phyloP scores from a whole-genome alignment of 2,797 vertebrate genomes.

The Macrochelys suwanniensis region DNA sequence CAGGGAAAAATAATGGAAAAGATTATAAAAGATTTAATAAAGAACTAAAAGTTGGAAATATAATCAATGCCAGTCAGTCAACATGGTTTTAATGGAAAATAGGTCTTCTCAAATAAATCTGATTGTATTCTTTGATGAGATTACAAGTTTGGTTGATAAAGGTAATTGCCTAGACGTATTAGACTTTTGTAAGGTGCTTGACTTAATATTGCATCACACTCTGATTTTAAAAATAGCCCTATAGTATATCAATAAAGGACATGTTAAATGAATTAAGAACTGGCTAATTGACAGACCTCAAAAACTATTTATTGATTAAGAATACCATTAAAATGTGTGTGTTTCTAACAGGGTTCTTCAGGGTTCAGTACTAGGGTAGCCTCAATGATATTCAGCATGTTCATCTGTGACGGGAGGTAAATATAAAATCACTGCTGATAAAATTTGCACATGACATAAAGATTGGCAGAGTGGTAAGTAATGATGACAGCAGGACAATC shows the following conservation, averaged over 20 bases:
- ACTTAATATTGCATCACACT: not conserved
- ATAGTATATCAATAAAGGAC: not conserved
- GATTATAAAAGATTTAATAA: not conserved
- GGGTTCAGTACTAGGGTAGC: too few species aligned
- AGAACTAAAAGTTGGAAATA: not conserved
- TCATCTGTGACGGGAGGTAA: too few species aligned
- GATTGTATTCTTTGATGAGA: not conserved
- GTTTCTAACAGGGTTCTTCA: too few species aligned
- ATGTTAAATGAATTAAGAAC: too few species aligned
- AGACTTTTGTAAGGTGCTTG: not conserved
- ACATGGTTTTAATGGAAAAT: not conserved
- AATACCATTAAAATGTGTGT: too few species aligned
- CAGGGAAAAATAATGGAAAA: not conserved
- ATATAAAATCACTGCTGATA: too few species aligned
- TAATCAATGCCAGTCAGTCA: not conserved
- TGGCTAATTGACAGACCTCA: too few species aligned
- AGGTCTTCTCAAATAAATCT: not conserved
- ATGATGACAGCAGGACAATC: too few species aligned
- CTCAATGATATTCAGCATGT: too few species aligned
- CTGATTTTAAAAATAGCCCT: not conserved
- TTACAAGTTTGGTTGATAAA: not conserved
- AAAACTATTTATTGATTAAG: too few species aligned
- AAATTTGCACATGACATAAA: too few species aligned
- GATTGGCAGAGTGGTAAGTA: too few species aligned
- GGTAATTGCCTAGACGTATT: not conserved